Evolutionary conservation across 2,113 vertebrate genomes (phyloP).

Genomic region (Crotalus helleri): DNA sequence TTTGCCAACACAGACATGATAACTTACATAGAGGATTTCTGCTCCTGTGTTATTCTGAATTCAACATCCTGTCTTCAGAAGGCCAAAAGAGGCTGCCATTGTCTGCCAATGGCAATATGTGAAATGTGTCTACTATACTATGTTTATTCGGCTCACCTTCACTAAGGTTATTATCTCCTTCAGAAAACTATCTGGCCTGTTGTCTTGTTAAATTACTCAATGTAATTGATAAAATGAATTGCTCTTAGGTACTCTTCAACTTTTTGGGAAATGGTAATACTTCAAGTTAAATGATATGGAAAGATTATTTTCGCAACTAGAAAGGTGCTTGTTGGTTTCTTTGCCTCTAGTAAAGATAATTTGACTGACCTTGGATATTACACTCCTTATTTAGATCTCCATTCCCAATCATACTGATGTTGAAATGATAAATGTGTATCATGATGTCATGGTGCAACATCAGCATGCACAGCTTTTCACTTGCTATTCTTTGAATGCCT

Average conservation of each 20-base stretch:
- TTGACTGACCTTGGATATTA: not conserved
- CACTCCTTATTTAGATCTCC: not conserved
- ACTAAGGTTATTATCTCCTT: not conserved
- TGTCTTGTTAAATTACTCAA: not conserved
- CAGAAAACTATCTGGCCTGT: not conserved
- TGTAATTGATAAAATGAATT: not conserved
- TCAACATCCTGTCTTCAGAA: not conserved
- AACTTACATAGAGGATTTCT: not conserved
- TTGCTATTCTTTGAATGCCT: not conserved
- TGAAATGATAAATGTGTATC: not conserved
- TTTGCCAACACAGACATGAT: not conserved
- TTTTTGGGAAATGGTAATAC: not conserved
- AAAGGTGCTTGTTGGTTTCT: not conserved
- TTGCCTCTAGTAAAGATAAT: not conserved
- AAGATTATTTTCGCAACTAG: not conserved
- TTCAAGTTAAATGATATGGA: not conserved
- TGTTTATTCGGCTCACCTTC: not conserved
- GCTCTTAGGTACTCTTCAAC: not conserved
- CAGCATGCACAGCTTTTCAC: not conserved
- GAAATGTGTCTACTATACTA: not conserved
- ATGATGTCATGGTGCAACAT: not conserved
- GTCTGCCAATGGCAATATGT: not conserved
- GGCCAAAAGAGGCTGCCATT: not conserved
- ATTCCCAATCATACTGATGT: not conserved
- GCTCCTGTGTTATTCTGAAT: not conserved